Evolutionary conservation across 2,888 invertebrate genomes (phyloP), one percentile per base, ranked within the genome.

Genomic region (Caenorhabditis macrosperma): DNA sequence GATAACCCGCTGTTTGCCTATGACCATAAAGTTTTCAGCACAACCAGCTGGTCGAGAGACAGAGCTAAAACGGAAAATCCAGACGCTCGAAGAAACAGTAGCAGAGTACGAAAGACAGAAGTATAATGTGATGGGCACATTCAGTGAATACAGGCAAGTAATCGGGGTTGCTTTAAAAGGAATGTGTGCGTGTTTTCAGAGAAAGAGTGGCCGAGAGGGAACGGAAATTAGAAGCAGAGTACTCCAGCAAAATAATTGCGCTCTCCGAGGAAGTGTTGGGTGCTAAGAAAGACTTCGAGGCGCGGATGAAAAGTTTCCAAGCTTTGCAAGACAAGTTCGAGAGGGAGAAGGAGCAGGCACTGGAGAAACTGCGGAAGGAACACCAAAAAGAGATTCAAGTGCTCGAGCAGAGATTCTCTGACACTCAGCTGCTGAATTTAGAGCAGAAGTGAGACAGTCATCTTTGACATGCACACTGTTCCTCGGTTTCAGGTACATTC

Each of bases 281-380:
- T 69, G 91, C 88, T 10, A 88, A 88, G 72, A 89, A 90, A 63
- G 91, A 91, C 60, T 92, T 92, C 91, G 91, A 90, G 91, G 90
- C 67, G 88, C 83, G 89, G 90, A 92, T 78, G 92, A 92, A 86
- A 91, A 89, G 91, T 91, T 92, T 90, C 91, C 92, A 85, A 91
- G 85, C 88, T 9, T 71, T 90, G 6, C 90, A 90, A 83, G 90
- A 89, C 55, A 86, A 88, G 55, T 90, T 90, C 66, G 90, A 90
- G 61, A 55, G 88, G 10, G 90, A 90, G 55, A 91, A 91, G 64
- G 90, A 91, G 67, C 86, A 87, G 60, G 88, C 90, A 0, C 67
- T 91, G 52, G 90, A 90, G 66, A 90, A 89, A 61, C 66, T 90
- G 63, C 74, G 89, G 1, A 85, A 90, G 64, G 91, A 90, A 44